phyloP scores from a whole-genome alignment of 2,113 vertebrate genomes.

The Edolisoma coerulescens region DNA sequence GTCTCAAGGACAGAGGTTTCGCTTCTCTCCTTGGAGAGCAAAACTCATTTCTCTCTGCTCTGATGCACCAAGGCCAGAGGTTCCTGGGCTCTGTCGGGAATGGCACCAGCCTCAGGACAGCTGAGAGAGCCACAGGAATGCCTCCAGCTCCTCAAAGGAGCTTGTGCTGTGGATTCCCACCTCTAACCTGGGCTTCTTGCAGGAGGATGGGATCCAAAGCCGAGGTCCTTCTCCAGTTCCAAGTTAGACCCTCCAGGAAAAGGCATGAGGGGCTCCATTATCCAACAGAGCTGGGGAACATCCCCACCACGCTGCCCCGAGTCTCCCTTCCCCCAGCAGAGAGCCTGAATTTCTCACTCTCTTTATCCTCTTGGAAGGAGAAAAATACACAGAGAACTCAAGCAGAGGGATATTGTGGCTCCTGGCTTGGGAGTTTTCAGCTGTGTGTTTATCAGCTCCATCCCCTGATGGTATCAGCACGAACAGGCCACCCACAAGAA shows the following conservation, averaged over 20 bases:
- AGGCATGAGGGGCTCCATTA: accelerated
- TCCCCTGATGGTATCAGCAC: constrained; percentile 59
- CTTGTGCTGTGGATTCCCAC: not conserved
- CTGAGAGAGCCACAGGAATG: not conserved
- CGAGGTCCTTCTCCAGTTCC: not conserved
- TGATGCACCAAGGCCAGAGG: not conserved
- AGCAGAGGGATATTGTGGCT: constrained; percentile 19
- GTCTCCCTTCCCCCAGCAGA: not conserved
- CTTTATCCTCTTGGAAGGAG: constrained; percentile 24
- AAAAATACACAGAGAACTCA: constrained; percentile 24
- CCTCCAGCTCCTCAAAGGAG: not conserved
- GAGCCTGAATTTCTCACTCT: constrained; percentile 22
- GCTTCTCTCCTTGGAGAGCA: not conserved
- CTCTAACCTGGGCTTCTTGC: not conserved
- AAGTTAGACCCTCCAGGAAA: not conserved
- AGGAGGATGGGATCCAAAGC: accelerated
- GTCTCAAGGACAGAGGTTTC: not conserved
- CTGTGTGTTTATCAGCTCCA: constrained; percentile 64
- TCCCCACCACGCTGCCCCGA: not conserved
- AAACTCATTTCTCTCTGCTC: not conserved
- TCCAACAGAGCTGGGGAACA: not conserved
- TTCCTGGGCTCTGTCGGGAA: not conserved
- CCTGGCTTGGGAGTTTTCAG: constrained; percentile 48
- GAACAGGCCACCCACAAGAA: constrained; percentile 68
- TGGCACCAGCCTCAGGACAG: not conserved